These are phyloP conservation scores for Apodemus agrarius DNA, from an alignment of 2,797 vertebrate species.

Conservation along the genomic window DNA sequence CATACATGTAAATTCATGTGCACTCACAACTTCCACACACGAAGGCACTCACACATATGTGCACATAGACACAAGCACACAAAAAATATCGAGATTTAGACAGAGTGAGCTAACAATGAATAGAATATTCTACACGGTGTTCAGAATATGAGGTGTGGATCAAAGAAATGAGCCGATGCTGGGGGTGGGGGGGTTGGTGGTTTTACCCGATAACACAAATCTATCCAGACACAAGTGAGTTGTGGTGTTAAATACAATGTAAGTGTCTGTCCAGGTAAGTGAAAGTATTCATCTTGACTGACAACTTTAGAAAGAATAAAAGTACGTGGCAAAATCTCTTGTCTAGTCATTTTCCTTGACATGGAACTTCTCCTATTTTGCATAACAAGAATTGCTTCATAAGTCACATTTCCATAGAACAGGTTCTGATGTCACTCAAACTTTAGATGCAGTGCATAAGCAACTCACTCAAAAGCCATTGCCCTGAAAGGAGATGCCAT, in stretches of 20 bases:
- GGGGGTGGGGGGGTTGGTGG: neutral
- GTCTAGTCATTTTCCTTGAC: conserved; percentile 27
- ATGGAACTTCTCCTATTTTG: conserved; percentile 17
- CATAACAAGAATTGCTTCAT: conserved; percentile 21
- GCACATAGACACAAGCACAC: neutral
- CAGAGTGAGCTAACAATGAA: neutral
- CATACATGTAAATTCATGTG: neutral
- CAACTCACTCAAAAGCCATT: neutral
- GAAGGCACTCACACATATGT: neutral
- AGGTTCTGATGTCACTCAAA: neutral
- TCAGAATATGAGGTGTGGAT: neutral
- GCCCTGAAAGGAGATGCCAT: neutral
- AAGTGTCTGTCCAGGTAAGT: neutral
- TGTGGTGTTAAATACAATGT: neutral
- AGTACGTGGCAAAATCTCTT: neutral
- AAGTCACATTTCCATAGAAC: conserved; percentile 31
- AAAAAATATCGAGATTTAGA: neutral
- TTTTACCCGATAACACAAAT: neutral
- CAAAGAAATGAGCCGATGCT: neutral
- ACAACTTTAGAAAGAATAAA: neutral
- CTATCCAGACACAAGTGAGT: neutral
- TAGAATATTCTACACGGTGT: neutral
- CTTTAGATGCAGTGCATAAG: conserved; percentile 16
- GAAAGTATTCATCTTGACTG: neutral
- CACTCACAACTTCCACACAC: no score